Evolutionary conservation across 30 jellyfish, hydroid and myxozoan genomes (phyloP), one percentile per base, ranked within the genome.

Genomic region (Hydractinia echinata): DNA sequence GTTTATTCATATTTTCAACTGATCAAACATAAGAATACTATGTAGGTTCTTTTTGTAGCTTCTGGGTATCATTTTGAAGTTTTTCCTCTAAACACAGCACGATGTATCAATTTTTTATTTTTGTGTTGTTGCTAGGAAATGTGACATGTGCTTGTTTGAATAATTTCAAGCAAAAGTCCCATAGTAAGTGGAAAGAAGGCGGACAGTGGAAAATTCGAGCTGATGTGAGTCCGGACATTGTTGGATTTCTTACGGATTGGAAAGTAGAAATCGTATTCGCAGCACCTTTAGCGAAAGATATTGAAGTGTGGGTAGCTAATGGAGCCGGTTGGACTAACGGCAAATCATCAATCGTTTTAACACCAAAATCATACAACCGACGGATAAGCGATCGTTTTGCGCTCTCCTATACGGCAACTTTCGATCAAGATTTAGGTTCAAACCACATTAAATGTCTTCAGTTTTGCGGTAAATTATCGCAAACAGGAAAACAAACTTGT

Each of bases 111-210:
- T 30, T 30, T 30, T 30, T 30, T 30, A 30, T 30, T 30, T 30
- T 30, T 30, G 44, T 30, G 44, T 30, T 30, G 44, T 30, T 30
- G 44, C 44, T 30, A 30, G 44, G 44, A 30, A 30, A 30, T 30
- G 44, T 71, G 81, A 50, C 52, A 1, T 30, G 50, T n/a, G 9
- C n/a, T 9, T 71, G 81, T 19, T 71, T 71, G 50, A 71, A 71
- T 52, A 71, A 71, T 58, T 71, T 5, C 67, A 50, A 71, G 4
- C 51, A 5, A 19, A 30, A 30, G 9, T 71, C 51, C 52, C 61
- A 20, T 3, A 71, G 67, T 71, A 58, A 71, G n/a, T 71, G 81
- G 81, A 7, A 71, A 52, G 81, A 71, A 52, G 81, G 81, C 7
- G 67, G 52, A 7, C 18, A 14, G 61, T 71, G 81, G 81, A 71